A percentile compares a stretch with the other conserved stretches of the same genome.
These are phyloP conservation scores for Drosophila kuntzei DNA, from an alignment of 2,888 invertebrate species.

Conservation along the genomic window DNA sequence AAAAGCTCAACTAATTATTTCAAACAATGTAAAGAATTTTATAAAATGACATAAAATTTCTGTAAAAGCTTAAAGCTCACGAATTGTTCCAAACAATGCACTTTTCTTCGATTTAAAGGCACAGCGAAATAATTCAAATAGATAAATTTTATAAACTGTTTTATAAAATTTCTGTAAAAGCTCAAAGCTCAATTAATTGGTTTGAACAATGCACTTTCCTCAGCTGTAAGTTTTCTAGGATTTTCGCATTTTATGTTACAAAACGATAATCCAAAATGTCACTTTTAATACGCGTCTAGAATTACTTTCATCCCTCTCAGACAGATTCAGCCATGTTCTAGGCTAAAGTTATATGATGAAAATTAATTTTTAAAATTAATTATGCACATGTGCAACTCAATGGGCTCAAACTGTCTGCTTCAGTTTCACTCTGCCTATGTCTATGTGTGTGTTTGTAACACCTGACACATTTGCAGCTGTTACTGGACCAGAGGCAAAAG, in stretches of 20 bases:
- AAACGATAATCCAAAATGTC: not conserved
- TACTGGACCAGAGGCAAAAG: conserved; percentile 33
- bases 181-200: not conserved
- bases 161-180: not conserved
- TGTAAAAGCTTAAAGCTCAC: no score
- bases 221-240: not conserved
- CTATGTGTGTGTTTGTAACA: conserved; percentile 39
- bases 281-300: conserved; percentile 1
- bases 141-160: not conserved
- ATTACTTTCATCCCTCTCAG: conserved; percentile 2
- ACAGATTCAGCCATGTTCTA: conserved; percentile 12
- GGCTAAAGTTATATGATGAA: conserved; percentile 30
- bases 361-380: conserved; percentile 74
- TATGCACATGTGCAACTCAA: conserved; percentile 71
- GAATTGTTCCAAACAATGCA: not conserved
- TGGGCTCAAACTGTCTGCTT: conserved; percentile 19
- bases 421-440: conserved; percentile 13
- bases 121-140: not conserved
- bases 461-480: conserved; percentile 62
- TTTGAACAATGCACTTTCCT: not conserved
- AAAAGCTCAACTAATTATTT: not conserved
- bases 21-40: no score
- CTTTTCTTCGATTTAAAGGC: not conserved
- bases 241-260: not conserved
- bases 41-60: no score